Base-by-base conservation (phyloP, 2,113 vertebrate genomes). In the Falco punctatus region DNA sequence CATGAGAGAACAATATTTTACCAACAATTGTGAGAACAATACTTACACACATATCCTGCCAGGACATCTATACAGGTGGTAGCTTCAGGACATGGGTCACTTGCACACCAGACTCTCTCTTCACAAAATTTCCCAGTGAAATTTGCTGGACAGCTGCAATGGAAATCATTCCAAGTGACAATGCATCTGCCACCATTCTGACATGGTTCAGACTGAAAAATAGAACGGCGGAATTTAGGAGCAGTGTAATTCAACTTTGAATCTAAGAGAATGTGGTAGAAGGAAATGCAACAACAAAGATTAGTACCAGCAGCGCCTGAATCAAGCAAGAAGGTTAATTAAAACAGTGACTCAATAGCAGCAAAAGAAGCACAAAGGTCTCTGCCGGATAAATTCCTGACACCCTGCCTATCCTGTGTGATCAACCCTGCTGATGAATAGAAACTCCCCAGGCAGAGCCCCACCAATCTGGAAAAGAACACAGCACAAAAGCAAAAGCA, bases 151-250 rank as follows among this genome's bases (percentile, higher is more conserved):
- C 99, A 99, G 93, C 83, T 88, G 86, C 99, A 99, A 59, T 74
- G 96, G 97, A 99, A 99, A 97, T 99, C 99, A 65, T 99, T 99
- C 99, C 99, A 99, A 75, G 98, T 99, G 94, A 99, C 92, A 4
- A 93, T 88, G 90, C 99, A 99, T 15, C 69, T 96, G 77, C 99
- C 99, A 28, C 98, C 98, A 30, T 99, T 98, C 87, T 98, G 96
- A 97, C 99, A 99, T 13, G 99, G 99, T 24, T 97, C 94, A 59
- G 96, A 96, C 99, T 99, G 97, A 24, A 88, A 75, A 95, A 93
- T 59, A 93, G 55, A 94, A 85, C 0, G 78, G 69, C 7, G 5
- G 16, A 35, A 65, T 82, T 92, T 42, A 96, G 92, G 32, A 75
- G 71, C 28, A 24, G 19, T 1, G 5, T 33, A 74, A 69, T 85